phyloP scores from a whole-genome alignment of 2,888 invertebrate species.

The Cloeon dipterum region DNA sequence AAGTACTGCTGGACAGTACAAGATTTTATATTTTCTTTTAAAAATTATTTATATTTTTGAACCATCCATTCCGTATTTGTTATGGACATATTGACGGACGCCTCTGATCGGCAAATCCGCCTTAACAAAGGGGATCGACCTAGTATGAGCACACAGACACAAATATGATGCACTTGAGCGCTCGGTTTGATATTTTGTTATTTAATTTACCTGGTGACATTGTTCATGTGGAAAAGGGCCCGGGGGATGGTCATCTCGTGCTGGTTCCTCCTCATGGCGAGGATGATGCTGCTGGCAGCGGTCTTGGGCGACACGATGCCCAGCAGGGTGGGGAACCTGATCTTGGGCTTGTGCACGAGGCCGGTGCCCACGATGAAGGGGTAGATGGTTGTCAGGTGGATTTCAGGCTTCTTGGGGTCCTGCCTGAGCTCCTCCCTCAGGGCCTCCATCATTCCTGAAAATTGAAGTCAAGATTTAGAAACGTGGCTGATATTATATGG shows the following conservation, averaged over 20 bases:
- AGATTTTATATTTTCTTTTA: no score
- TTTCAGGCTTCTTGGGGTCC: slow-evolving; percentile 8
- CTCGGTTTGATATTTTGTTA: no score
- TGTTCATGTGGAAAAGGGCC: slow-evolving; percentile 28
- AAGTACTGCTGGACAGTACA: not conserved
- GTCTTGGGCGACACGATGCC: slow-evolving; percentile 34
- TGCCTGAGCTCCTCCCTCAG: slow-evolving; percentile 13
- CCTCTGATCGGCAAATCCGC: no score
- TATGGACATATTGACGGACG: no score
- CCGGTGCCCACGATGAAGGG: slow-evolving; percentile 80
- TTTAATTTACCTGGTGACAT: slow-evolving; percentile 18
- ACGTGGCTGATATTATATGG: not conserved
- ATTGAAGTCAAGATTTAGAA: not conserved
- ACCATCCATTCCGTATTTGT: no score
- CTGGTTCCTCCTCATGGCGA: slow-evolving; percentile 37
- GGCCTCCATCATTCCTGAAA: slow-evolving; percentile 15
- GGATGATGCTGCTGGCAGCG: slow-evolving; percentile 39
- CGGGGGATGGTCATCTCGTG: slow-evolving; percentile 38
- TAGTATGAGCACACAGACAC: no score
- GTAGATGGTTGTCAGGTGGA: slow-evolving; percentile 62
- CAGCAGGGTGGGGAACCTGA: slow-evolving; percentile 39
- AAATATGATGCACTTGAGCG: no score
- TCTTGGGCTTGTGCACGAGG: slow-evolving; percentile 50
- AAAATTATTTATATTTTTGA: no score
- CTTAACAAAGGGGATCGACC: no score